Percentiles rank a stretch among this genome's conserved stretches.
phyloP scores from a whole-genome alignment of 2,888 invertebrate genomes.

The Sclerodermus sp. region DNA sequence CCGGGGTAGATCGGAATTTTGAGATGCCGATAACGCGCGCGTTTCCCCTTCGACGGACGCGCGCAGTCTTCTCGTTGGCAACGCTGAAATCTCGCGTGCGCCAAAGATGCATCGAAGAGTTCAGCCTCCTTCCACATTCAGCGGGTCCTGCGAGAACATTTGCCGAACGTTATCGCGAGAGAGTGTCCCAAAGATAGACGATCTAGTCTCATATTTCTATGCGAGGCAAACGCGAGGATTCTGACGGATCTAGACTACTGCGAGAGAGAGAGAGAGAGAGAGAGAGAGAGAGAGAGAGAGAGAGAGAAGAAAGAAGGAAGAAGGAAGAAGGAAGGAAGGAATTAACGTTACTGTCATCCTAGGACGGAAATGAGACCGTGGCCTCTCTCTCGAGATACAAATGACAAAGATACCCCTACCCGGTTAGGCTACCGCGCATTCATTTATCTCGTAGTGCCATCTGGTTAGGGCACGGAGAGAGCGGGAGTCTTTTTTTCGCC shows the following conservation, averaged over 20 bases:
- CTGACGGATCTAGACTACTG: background rate
- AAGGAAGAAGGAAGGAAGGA: background rate
- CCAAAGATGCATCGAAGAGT: no score
- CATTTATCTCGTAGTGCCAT: slow-evolving; percentile 38
- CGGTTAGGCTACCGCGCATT: slow-evolving; percentile 41
- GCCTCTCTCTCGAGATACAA: slow-evolving; percentile 42
- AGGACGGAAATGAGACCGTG: slow-evolving; percentile 13
- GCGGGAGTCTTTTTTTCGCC: slow-evolving; percentile 13
- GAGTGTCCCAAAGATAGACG: no score
- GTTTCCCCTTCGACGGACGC: no score
- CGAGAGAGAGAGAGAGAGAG: background rate
- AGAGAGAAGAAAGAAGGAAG: background rate
- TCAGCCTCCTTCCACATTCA: no score
- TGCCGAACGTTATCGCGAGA: no score
- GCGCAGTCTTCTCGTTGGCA: no score
- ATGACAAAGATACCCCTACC: slow-evolving; percentile 44
- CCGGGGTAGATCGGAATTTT: no score
- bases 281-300: background rate
- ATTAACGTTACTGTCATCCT: no score
- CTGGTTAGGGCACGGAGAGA: slow-evolving; percentile 19
- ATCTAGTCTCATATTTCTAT: background rate
- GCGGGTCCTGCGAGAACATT: no score
- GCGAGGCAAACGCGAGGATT: background rate
- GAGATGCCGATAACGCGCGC: no score
- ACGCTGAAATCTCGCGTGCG: no score